Evolutionary conservation across 1,140 invertebrate species (phyloP), one percentile per base, ranked within the genome.

Genomic region (Zelostemma sp.): DNA sequence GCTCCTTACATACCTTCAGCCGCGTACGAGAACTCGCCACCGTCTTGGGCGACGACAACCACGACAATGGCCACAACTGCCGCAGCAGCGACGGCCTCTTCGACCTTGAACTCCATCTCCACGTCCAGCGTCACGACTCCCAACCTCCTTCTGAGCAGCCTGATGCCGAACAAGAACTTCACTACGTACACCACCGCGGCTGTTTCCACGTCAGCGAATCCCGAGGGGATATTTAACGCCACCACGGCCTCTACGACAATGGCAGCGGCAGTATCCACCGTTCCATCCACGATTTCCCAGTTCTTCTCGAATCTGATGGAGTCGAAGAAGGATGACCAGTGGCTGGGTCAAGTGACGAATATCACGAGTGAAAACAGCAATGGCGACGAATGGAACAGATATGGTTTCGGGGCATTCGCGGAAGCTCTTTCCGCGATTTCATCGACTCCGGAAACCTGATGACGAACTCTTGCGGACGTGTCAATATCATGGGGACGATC

Each of bases 401-500:
- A 64, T 53, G 73, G 68, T 48, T 68, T 6, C 80, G 74, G 62
- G 77, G 86, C 80, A 14, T 89, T 88, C 72, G 90, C 90, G 45
- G 88, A 89, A 48, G 89, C 90, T 0, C 73, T 91, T 46, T 87
- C 77, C 11, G 73, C 70, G 3, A 1, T 35, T 35, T 35, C 33
- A 1, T 73, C 55, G 14, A 49, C 28, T 8, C 15, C 31, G 0
- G 77, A 80, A 72, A 89, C 73, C 87, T 88, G 56, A 85, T 86
- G 31, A 60, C 75, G 0, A 76, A 76, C 0, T 88, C 88, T 16
- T 96, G 94, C 78, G 94, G 91, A 57, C 88, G 94, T 9, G 89
- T 92, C 45, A 94, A 95, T 76, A 95, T 96, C 67, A 97, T 97
- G 95, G 95, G 95, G 25, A 95, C 91, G 11, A 96, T 97, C 61